phyloP scores from a whole-genome alignment of 2,888 invertebrate species.

The Pimpla rufipes region DNA sequence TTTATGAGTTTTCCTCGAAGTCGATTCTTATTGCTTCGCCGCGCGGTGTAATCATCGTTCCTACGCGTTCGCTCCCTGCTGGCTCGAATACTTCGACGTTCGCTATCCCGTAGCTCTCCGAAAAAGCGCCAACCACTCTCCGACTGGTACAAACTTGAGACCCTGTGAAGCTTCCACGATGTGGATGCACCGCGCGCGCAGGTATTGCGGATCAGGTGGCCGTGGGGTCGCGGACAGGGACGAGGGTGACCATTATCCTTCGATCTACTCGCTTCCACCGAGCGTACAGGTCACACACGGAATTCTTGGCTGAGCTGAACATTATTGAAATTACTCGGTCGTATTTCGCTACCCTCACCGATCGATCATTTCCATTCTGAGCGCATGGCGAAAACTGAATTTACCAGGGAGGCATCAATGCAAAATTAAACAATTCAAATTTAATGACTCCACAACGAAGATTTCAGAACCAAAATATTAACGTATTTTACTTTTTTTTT shows the following conservation, averaged over 20 bases:
- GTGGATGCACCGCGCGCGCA: neutral
- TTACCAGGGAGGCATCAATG: too few species aligned
- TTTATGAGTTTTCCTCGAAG: constrained; percentile 4
- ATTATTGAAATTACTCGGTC: neutral
- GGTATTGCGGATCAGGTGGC: neutral
- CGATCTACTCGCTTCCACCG: neutral
- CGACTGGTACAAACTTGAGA: constrained; percentile 5
- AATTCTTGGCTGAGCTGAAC: neutral
- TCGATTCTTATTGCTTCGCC: neutral
- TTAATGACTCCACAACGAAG: too few species aligned
- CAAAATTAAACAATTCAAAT: too few species aligned
- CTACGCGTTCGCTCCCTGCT: neutral
- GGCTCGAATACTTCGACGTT: neutral
- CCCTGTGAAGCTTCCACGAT: neutral
- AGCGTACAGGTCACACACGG: neutral
- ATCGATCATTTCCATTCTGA: too few species aligned
- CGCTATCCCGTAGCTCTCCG: neutral
- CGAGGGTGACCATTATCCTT: constrained; percentile 15
- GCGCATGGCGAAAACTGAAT: too few species aligned
- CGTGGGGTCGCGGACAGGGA: neutral
- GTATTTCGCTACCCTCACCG: neutral
- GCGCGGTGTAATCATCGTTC: neutral
- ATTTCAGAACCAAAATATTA: too few species aligned
- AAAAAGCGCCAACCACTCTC: neutral
- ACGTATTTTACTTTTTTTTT: too few species aligned